Base-by-base conservation (phyloP, 1,140 invertebrate species). In the Ylistrum balloti region DNA sequence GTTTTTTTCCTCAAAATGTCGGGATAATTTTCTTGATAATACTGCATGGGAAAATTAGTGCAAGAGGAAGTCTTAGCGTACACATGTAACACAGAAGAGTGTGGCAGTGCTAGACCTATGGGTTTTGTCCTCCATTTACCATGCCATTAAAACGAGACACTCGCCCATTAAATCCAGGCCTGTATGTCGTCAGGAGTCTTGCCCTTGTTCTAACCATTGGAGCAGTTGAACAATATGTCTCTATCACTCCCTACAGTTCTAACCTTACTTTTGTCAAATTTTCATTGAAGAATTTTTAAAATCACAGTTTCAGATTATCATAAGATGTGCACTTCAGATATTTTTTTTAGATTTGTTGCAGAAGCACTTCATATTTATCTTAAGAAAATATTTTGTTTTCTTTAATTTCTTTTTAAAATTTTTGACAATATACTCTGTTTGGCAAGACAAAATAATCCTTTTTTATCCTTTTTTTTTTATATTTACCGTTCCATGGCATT, bases 1-100 rank as follows among this genome's bases (percentile, higher is more conserved):
- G 5, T 74, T 74, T 74, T 74, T 74, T 74, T 74, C 22, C 56
- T 74, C 56, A 74, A 74, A 74, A 74, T 74, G 56, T 74, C 17
- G 56, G 56, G 56, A 74, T 74, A 74, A 74, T 74, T 74, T 74
- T 74, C 56, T 74, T 11, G 56, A 74, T 28, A 74, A 74, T 74
- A 11, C n/a, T 74, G n/a, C 56, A 74, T 28, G 22, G 5, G 17
- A 74, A n/a, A 74, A 74, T 74, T 74, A 74, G 56, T 74, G 56
- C n/a, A 74, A 74, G 28, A 74, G 28, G 22, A 22, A 28, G 22
- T n/a, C n/a, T 74, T 28, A 74, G 56, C 56, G 22, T 74, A 74
- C 22, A 28, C 56, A 74, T 74, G 56, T 74, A 28, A 74, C 56
- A 28, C 1, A 9, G n/a, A 45, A 45, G 35, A 38, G 17, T 45